Conservation (phyloP, 2,113 vertebrate genomes). For the Cepphus grylle region DNA sequence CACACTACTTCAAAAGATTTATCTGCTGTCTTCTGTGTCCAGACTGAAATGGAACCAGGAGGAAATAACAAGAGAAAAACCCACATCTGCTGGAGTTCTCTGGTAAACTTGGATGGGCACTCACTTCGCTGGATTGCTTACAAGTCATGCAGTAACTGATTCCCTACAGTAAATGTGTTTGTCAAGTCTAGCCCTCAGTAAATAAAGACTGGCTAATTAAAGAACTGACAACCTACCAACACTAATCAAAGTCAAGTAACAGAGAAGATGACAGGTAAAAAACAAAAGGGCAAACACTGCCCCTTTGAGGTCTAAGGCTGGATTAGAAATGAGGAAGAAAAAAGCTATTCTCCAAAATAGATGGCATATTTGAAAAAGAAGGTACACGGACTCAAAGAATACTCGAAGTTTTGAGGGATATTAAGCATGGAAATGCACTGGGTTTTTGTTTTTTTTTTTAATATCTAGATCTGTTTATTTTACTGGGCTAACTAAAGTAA, state of each 20-base stretch:
- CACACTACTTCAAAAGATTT: background rate
- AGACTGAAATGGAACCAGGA: background rate
- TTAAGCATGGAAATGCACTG: background rate
- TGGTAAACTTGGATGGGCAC: background rate
- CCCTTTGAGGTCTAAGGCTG: background rate
- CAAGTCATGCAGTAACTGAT: background rate
- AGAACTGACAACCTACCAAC: background rate
- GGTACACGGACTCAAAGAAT: background rate
- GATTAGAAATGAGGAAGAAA: background rate
- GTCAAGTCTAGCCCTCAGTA: background rate
- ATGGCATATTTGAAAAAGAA: background rate
- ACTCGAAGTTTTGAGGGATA: background rate
- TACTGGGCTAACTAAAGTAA: background rate
- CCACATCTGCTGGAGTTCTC: background rate
- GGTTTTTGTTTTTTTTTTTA: background rate
- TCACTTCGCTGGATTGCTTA: background rate
- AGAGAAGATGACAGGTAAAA: background rate
- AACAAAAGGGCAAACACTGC: background rate
- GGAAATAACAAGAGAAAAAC: background rate
- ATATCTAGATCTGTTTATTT: background rate
- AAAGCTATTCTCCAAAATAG: background rate
- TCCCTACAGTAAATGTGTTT: background rate
- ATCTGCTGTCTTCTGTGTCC: background rate
- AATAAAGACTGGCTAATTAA: background rate
- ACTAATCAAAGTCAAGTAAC: background rate